Conservation (phyloP, 64 coral and sea anemone species). For the Stylophora pistillata region DNA sequence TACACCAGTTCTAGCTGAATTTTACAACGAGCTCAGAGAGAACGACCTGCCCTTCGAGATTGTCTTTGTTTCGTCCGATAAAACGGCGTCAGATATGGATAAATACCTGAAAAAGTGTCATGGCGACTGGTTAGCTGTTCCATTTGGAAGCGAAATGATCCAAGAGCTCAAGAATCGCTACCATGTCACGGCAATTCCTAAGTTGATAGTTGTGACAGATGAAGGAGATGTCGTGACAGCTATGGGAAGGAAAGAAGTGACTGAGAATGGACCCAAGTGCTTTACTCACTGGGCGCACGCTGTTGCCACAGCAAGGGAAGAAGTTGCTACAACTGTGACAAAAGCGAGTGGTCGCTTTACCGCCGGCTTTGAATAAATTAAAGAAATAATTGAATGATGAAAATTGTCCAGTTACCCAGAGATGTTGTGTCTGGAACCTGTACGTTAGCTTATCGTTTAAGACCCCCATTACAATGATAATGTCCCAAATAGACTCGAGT, state of each 20-base stretch:
- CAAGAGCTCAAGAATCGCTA: conserved; percentile 81
- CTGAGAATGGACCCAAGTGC: conserved; percentile 75
- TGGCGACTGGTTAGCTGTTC: conserved; percentile 89
- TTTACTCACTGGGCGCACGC: conserved; percentile 85
- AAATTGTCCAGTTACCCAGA: not conserved
- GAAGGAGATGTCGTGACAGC: conserved; percentile 79
- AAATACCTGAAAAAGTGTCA: conserved; percentile 82
- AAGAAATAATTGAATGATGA: no score
- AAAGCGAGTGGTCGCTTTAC: conserved; percentile 55
- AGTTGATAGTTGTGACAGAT: conserved; percentile 87
- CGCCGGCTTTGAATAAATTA: conserved; percentile 3
- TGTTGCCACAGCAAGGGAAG: conserved; percentile 66
- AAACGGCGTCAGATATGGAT: conserved; percentile 82
- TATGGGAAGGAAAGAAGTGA: conserved; percentile 76
- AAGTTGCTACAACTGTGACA: conserved; percentile 77
- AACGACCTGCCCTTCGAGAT: conserved; percentile 74
- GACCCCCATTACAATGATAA: no score
- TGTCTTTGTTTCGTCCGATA: conserved; percentile 83
- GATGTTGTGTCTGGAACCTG: not conserved
- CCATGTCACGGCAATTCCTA: conserved; percentile 86
- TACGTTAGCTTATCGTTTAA: not conserved
- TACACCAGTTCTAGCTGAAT: conserved; percentile 74
- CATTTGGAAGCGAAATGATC: conserved; percentile 79
- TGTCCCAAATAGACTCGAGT: no score
- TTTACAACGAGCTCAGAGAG: conserved; percentile 73